Conservation (phyloP, 2,888 invertebrate genomes). For the Ferdinandea cuprea region DNA sequence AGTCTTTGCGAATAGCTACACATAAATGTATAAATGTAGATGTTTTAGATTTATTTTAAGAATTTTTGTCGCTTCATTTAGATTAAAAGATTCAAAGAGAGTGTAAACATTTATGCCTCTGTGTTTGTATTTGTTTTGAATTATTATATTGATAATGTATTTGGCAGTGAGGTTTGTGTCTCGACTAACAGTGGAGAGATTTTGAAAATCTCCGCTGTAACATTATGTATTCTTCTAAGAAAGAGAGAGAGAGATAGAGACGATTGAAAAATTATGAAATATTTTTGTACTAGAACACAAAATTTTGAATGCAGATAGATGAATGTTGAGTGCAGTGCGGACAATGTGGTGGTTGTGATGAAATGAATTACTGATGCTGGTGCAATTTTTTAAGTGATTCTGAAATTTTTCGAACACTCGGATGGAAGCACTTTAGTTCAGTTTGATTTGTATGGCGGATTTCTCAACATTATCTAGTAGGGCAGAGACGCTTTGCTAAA, state of each 20-base stretch:
- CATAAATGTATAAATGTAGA: conserved; percentile 32
- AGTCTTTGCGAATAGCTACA: conserved; percentile 55
- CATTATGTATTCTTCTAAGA: conserved; percentile 30
- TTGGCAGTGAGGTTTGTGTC: conserved; percentile 48
- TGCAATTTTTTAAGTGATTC: too few relatives aligned
- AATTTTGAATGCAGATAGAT: conserved; percentile 2
- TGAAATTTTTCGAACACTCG: too few relatives aligned
- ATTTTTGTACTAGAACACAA: conserved; percentile 4
- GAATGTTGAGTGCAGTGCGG: too few relatives aligned
- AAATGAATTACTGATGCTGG: too few relatives aligned
- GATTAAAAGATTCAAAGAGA: conserved; percentile 47
- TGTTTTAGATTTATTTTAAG: conserved; percentile 59
- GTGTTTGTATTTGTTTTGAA: conserved; percentile 9
- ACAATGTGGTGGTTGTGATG: too few relatives aligned
- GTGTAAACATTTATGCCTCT: conserved; percentile 31
- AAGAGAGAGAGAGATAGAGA: conserved; percentile 14
- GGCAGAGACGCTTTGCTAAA: too few relatives aligned
- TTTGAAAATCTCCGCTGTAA: conserved; percentile 53
- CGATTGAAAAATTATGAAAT: conserved; percentile 1
- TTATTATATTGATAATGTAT: background rate
- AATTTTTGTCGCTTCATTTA: conserved; percentile 58
- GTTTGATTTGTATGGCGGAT: too few relatives aligned
- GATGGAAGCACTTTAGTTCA: too few relatives aligned
- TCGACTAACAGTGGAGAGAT: conserved; percentile 45
- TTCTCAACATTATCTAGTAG: too few relatives aligned